Evolutionary conservation across 2,113 vertebrate genomes (phyloP).

Genomic region (Myanophis thanlyinensis): DNA sequence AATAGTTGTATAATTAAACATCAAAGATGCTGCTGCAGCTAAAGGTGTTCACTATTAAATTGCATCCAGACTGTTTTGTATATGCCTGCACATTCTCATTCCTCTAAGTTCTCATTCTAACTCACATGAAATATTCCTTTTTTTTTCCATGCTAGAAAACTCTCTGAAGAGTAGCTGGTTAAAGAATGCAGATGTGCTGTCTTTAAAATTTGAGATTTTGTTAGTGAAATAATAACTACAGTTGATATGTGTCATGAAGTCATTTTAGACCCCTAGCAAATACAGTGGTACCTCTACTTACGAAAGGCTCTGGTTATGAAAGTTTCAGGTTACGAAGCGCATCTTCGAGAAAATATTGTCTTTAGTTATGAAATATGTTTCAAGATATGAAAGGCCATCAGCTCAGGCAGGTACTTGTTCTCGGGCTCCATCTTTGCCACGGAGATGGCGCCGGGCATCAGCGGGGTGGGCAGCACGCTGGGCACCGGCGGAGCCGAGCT

Average conservation of each 20-base stretch:
- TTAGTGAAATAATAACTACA: background rate
- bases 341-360: no score
- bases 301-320: no score
- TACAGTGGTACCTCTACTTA: no score
- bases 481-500: no score
- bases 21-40: background rate
- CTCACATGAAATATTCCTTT: background rate
- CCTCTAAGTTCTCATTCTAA: background rate
- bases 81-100: background rate
- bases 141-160: background rate
- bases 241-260: background rate
- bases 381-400: no score
- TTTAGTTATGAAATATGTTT: no score
- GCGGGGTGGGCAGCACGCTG: no score
- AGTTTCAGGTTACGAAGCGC: no score
- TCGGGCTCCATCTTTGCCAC: no score
- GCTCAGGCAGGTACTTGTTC: no score
- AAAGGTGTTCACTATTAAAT: background rate
- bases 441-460: no score
- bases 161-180: background rate
- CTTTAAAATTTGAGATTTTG: background rate
- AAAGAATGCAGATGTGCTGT: background rate
- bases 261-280: background rate
- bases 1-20: background rate
- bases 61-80: background rate